These are phyloP conservation scores for Pammene aurita DNA, from an alignment of 2,888 invertebrate genomes.

Conservation along the genomic window DNA sequence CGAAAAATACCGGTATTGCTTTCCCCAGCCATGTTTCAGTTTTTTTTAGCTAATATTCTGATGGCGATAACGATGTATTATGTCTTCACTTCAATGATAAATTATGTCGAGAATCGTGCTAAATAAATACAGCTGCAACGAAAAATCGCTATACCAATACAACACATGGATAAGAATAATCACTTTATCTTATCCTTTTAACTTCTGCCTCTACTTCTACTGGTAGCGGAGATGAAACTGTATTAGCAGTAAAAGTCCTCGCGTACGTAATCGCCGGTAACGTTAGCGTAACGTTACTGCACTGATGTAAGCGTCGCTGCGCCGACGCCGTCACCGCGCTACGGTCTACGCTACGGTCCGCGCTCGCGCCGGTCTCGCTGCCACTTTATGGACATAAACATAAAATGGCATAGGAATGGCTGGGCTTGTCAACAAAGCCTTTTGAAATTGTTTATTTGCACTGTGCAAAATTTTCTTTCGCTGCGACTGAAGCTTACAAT, in stretches of 20 bases:
- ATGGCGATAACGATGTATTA: too few species aligned
- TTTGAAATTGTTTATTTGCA: too few species aligned
- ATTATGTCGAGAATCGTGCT: too few species aligned
- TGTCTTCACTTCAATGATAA: too few species aligned
- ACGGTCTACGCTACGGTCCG: slow-evolving; percentile 16
- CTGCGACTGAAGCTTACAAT: too few species aligned
- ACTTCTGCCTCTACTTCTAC: slow-evolving; percentile 13
- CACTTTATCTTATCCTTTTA: too few species aligned
- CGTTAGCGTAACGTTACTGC: slow-evolving; percentile 65
- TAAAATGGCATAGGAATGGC: background rate
- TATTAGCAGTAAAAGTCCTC: slow-evolving; percentile 40
- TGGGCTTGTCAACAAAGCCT: too few species aligned
- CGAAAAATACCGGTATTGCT: too few species aligned
- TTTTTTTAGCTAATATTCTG: too few species aligned
- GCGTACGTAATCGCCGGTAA: slow-evolving; percentile 64
- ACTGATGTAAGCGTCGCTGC: slow-evolving; percentile 68
- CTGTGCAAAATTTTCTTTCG: too few species aligned
- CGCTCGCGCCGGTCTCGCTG: background rate
- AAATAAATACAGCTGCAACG: background rate
- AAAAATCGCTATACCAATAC: background rate
- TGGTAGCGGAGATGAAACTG: slow-evolving; percentile 30
- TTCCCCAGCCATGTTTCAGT: too few species aligned
- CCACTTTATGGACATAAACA: background rate
- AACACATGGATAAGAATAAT: background rate
- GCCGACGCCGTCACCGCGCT: slow-evolving; percentile 15